Evolutionary conservation across 2,113 vertebrate genomes (phyloP).

Genomic region (Misgurnus anguillicaudatus): DNA sequence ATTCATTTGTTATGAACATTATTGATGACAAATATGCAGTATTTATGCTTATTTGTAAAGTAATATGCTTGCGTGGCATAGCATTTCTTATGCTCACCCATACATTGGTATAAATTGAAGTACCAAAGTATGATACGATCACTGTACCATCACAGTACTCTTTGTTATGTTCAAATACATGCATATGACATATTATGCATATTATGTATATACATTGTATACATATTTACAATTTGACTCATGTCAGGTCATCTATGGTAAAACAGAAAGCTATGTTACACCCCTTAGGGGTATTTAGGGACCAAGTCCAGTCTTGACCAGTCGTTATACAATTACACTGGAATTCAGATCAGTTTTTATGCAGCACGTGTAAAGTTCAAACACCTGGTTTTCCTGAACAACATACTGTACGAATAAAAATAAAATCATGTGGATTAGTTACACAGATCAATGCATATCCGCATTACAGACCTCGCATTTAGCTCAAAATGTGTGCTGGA

Average conservation of each 20-base stretch:
- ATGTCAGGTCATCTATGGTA: not conserved
- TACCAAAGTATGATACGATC: not conserved
- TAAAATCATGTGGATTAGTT: not conserved
- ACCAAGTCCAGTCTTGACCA: conserved; percentile 19
- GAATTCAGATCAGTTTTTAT: not conserved
- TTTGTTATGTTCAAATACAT: not conserved
- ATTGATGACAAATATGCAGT: too few species aligned
- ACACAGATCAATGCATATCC: not conserved
- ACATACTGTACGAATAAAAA: not conserved
- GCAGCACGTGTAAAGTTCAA: not conserved
- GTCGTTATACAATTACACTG: not conserved
- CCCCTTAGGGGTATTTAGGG: not conserved
- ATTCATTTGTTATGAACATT: too few species aligned
- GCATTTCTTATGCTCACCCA: too few species aligned
- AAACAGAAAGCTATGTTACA: not conserved
- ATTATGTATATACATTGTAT: too few species aligned
- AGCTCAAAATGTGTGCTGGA: not conserved
- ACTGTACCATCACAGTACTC: too few species aligned
- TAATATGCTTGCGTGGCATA: too few species aligned
- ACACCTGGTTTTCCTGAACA: not conserved
- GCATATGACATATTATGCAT: too few species aligned
- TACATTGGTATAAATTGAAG: not conserved
- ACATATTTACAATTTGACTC: too few species aligned
- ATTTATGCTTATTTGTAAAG: too few species aligned
- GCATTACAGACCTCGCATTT: not conserved